Percentiles rank a stretch among this genome's conserved stretches.
phyloP scores from a whole-genome alignment of 2,113 vertebrate genomes.

The Sialia sialis region DNA sequence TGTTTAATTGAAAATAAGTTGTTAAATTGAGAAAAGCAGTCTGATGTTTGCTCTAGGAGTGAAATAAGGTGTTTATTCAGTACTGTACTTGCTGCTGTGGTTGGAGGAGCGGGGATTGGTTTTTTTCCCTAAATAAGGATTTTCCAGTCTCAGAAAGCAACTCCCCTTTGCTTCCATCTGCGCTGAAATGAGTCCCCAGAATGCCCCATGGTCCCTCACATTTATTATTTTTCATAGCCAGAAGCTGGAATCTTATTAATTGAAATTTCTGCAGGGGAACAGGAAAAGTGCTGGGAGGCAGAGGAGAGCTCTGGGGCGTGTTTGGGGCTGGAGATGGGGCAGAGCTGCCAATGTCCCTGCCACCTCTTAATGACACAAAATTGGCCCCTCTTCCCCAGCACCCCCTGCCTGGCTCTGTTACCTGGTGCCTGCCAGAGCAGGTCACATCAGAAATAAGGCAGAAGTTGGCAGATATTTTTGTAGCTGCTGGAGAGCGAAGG shows the following conservation, averaged over 20 bases:
- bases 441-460: not conserved
- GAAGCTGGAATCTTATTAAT: not conserved
- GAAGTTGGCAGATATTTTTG: not conserved
- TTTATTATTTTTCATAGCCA: not conserved
- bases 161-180: not conserved
- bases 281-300: not conserved
- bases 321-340: not conserved
- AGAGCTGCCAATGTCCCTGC: not conserved
- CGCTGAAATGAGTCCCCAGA: not conserved
- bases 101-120: not conserved
- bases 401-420: not conserved
- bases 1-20: not conserved
- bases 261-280: not conserved
- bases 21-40: not conserved
- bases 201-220: rapidly evolving
- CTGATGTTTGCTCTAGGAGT: not conserved
- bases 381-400: not conserved
- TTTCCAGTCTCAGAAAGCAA: not conserved
- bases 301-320: not conserved
- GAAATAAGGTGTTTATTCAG: not conserved
- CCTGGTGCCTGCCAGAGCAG: not conserved
- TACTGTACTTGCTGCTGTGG: not conserved
- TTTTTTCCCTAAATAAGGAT: not conserved
- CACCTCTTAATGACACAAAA: not conserved
- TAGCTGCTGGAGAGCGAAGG: slow-evolving; percentile 1